phyloP scores from a whole-genome alignment of 2,797 vertebrate genomes.

The Holocentrus rufus region DNA sequence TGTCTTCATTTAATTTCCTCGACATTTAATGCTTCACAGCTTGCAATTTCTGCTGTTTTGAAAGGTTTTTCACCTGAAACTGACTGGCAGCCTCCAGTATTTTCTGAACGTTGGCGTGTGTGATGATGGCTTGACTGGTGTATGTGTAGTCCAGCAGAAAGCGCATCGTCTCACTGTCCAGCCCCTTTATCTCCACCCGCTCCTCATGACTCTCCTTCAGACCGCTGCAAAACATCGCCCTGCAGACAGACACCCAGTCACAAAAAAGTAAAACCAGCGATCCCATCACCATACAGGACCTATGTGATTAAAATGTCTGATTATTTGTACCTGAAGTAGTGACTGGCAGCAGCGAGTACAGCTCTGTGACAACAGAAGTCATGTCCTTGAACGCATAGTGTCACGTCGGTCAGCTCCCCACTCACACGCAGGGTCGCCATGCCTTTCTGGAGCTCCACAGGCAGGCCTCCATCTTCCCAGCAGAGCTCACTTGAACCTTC shows the following conservation, averaged over 20 bases:
- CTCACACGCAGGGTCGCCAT: conserved; percentile 75
- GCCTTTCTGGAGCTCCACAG: conserved; percentile 74
- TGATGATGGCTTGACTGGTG: conserved; percentile 92
- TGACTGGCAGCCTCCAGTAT: conserved; percentile 94
- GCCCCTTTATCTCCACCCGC: conserved; percentile 90
- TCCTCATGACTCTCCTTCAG: conserved; percentile 93
- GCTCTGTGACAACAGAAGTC: conserved; percentile 93
- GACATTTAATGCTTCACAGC: too few species aligned
- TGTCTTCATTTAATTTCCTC: too few species aligned
- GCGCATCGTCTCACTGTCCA: conserved; percentile 91
- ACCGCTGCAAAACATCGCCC: conserved; percentile 98
- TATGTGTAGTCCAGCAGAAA: conserved; percentile 95
- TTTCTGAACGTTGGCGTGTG: conserved; percentile 93
- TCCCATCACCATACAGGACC: too few species aligned
- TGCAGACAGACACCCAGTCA: conserved; percentile 63
- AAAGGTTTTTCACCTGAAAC: conserved; percentile 87
- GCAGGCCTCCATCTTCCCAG: conserved; percentile 77
- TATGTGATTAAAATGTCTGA: neutral
- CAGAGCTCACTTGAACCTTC: conserved; percentile 40
- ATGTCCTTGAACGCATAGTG: conserved; percentile 86
- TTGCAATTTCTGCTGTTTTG: too few species aligned
- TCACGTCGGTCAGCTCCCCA: conserved; percentile 88
- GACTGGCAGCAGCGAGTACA: conserved; percentile 94
- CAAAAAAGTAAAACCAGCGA: neutral
- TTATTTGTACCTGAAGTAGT: conserved; percentile 94